phyloP scores from a whole-genome alignment of 2,888 invertebrate species.

The Noctua pronuba region DNA sequence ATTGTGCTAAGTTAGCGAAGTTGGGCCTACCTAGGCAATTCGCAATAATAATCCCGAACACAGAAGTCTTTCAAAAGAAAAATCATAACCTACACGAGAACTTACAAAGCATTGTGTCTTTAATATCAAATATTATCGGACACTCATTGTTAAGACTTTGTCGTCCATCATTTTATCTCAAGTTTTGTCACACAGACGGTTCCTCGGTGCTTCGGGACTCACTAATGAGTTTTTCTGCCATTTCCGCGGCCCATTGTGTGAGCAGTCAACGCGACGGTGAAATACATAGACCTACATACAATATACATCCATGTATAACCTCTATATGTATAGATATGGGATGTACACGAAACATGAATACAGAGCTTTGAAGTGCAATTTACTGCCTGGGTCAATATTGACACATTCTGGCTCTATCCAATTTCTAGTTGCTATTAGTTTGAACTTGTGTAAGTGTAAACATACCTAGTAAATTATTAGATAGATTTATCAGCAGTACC shows the following conservation, averaged over 20 bases:
- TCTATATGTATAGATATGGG: not conserved
- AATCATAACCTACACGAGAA: conserved; percentile 19
- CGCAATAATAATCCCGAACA: not conserved
- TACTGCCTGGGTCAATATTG: conserved; percentile 29
- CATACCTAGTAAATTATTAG: not conserved
- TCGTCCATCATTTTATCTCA: conserved; percentile 59
- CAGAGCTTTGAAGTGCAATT: conserved; percentile 37
- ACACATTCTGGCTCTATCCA: conserved; percentile 4
- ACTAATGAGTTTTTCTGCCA: conserved; percentile 67
- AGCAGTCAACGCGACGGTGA: conserved; percentile 31
- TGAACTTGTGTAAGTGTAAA: not conserved
- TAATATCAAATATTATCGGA: conserved; percentile 40
- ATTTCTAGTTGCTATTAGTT: conserved; percentile 20
- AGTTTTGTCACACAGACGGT: conserved; percentile 52
- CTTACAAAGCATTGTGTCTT: conserved; percentile 38
- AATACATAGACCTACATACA: conserved; percentile 19
- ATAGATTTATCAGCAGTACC: not conserved
- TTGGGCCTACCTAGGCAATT: not conserved
- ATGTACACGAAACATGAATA: conserved; percentile 14
- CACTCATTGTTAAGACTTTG: conserved; percentile 44
- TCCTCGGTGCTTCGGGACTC: conserved; percentile 49
- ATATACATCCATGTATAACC: not conserved
- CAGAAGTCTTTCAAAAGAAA: conserved; percentile 7
- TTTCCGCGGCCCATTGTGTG: conserved; percentile 62
- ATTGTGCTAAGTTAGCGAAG: not conserved